Base-by-base conservation (phyloP, 2,888 invertebrate genomes). In the Iphiclides podalirius region DNA sequence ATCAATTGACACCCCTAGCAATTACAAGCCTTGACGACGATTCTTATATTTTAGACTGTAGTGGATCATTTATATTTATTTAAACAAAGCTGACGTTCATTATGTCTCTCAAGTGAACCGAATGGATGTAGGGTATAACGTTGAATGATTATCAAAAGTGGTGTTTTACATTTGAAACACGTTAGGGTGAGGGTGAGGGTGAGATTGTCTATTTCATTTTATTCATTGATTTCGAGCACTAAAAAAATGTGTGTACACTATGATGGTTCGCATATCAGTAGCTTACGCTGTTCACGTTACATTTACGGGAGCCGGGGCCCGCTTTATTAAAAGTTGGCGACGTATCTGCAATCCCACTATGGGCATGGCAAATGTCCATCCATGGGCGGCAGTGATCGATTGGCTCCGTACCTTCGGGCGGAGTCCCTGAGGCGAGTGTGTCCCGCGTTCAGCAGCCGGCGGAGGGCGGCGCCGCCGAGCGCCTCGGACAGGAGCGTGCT, bases 401-500 rank as follows among this genome's bases (percentile, higher is more conserved):
- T 20, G 20, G 20, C 3, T 3, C 4, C 3, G n/a, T 14, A 36
- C 36, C 36, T 36, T n/a, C 16, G 36, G n/a, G 11, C 17, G 36
- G 92, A 91, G 60, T 93, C 93, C 11, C 93, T 78, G 1, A 94
- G 73, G 1, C 70, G 72, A 34, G 90, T 80, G 54, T 82, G 71
- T 55, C 82, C 70, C 14, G 90, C 20, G 66, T 86, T 85, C n/a
- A 87, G 69, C 6, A 87, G 73, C 1, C 86, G 61, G 0, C 88
- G 69, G 14, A 87, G 59, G 0, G 85, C 85, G 0, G 80, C 78
- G 0, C 86, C 84, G 0, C 94, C 95, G 35, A 94, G 93, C 14
- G 95, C 95, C 72, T 96, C 95, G 0, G 95, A 95, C 8, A 95
- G 85, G 7, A 95, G 79, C 0, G 95, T 95, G 35, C 94, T 93